These are phyloP conservation scores for Laticauda laticaudata DNA, from an alignment of 2,113 vertebrate genomes.

Conservation along the genomic window DNA sequence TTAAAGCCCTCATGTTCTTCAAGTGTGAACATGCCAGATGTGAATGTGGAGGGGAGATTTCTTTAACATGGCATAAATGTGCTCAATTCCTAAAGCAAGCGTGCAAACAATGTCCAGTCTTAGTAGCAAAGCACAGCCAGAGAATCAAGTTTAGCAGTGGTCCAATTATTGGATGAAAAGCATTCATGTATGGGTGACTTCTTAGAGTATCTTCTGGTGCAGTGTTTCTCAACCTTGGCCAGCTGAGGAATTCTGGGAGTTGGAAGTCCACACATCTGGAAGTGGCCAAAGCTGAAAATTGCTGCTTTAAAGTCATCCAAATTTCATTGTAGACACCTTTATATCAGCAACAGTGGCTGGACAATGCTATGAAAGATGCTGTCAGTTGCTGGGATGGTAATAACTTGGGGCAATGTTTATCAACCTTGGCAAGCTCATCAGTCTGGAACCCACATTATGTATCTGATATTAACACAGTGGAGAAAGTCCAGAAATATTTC, in stretches of 20 bases:
- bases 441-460: too few relatives aligned
- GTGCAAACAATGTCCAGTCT: neutral
- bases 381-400: neutral
- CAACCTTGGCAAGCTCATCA: neutral
- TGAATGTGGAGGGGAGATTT: neutral
- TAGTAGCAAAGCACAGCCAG: neutral
- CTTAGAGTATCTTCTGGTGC: neutral
- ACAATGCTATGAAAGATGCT: neutral
- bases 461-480: too few relatives aligned
- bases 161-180: neutral
- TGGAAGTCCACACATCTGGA: neutral
- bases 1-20: neutral
- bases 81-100: neutral
- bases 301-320: neutral
- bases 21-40: neutral
- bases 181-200: neutral
- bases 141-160: neutral
- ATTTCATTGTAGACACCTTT: neutral
- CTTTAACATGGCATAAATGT: neutral
- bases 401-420: neutral
- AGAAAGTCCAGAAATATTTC: too few relatives aligned
- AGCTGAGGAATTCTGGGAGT: neutral
- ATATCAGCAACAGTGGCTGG: neutral
- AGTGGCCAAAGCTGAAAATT: neutral
- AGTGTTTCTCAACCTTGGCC: neutral